Evolutionary conservation across 2,888 invertebrate species (phyloP), one percentile per base, ranked within the genome.

Genomic region (Cenopis cana): DNA sequence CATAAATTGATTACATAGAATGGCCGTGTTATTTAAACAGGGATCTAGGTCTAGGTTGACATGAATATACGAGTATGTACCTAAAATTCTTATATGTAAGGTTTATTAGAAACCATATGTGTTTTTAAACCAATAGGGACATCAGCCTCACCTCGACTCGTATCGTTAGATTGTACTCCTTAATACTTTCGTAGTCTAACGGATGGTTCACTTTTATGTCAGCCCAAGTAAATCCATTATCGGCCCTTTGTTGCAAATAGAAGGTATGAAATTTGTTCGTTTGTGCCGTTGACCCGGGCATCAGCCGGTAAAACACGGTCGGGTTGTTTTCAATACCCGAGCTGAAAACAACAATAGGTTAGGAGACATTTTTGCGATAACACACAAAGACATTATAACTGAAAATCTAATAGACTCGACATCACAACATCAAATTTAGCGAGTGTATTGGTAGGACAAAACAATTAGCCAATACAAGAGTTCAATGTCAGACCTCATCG

Each of bases 141-240:
- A 20, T 52, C 12, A 52, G 38, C 76, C 95, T 94, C 90, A 98
- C 98, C 97, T 98, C 98, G 66, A 98, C 98, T 87, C 98, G 96
- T 91, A 98, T 97, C 11, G 98, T 98, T 81, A 98, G 94, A 94
- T 98, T 98, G 90, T 98, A 98, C 87, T 98, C 98, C 93, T 98
- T 98, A 89, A 98, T 98, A 81, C 96, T 97, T 89, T 98, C 98
- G 86, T 97, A 98, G 94, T 98, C 98, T 84, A 98, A 93, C 33
- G 98, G 98, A 94, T 98, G 98, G 93, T 98, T 98, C 81, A 98
- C 98, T 94, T 98, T 98, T 89, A 98, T 98, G 87, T 98, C 98
- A 9, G 98, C 98, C 98, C 98, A 98, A 78, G 98, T 98, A 86
- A 97, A 97, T 75, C 98, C 97, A 87, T 98, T 97, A 85, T 98